Conservation (phyloP, 2,797 vertebrate genomes). For the Parauchenoglanis ngamensis region DNA sequence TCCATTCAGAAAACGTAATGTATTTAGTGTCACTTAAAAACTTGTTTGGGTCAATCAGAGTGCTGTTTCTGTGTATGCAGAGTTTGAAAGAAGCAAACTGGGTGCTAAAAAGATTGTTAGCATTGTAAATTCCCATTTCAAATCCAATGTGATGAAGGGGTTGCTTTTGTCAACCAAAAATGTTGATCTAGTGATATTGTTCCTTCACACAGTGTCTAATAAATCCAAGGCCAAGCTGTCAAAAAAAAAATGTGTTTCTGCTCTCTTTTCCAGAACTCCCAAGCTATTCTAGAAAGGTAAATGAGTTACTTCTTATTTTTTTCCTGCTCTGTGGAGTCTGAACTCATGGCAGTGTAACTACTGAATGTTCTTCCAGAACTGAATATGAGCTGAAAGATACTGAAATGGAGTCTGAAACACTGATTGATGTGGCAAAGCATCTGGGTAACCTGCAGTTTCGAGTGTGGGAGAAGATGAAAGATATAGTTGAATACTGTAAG, state of each 20-base stretch:
- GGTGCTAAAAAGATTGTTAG: background rate
- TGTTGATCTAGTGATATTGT: background rate
- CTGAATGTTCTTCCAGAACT: slow-evolving; percentile 18
- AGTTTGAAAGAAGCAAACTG: background rate
- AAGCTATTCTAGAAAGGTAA: slow-evolving; percentile 15
- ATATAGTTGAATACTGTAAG: slow-evolving; percentile 35
- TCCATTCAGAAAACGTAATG: background rate
- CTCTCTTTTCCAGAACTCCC: slow-evolving; percentile 13
- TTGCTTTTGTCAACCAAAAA: background rate
- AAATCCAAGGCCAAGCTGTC: background rate
- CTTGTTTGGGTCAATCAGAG: background rate
- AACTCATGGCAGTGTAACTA: background rate
- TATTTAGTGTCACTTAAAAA: background rate
- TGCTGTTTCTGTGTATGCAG: background rate
- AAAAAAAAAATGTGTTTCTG: slow-evolving; percentile 4
- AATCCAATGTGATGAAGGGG: background rate
- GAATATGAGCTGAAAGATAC: slow-evolving; percentile 1
- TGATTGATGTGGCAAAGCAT: slow-evolving; percentile 22
- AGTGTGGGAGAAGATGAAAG: slow-evolving; percentile 48
- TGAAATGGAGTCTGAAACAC: background rate
- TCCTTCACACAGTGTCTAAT: background rate
- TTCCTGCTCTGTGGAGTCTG: background rate
- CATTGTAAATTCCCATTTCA: background rate
- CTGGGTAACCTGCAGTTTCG: slow-evolving; percentile 41
- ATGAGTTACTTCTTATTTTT: background rate